These are phyloP conservation scores for Diadophis punctatus DNA, from an alignment of 2,113 vertebrate genomes.

Conservation along the genomic window DNA sequence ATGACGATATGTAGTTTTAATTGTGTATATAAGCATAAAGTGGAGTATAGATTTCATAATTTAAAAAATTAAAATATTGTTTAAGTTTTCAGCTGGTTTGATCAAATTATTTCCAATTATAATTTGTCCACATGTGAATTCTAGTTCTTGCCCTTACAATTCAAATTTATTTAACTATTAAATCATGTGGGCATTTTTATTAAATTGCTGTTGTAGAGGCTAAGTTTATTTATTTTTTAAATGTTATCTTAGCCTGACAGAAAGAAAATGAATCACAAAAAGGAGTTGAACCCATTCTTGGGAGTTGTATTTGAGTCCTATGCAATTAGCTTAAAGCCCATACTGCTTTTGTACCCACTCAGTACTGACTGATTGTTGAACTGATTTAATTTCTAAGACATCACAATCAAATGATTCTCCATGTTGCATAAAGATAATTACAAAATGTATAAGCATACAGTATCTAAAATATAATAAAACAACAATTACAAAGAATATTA, in stretches of 20 bases:
- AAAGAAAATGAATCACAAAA: not conserved
- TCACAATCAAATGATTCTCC: not conserved
- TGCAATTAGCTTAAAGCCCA: not conserved
- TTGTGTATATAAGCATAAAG: not conserved
- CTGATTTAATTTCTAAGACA: not conserved
- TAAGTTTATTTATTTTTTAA: not conserved
- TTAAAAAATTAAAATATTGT: not conserved
- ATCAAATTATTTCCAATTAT: not conserved
- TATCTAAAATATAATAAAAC: not conserved
- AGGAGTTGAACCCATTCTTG: not conserved
- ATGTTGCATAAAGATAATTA: not conserved
- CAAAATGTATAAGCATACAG: not conserved
- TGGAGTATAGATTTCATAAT: not conserved
- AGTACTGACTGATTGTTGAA: not conserved
- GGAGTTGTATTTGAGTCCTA: not conserved
- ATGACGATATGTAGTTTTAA: not conserved
- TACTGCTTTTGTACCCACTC: not conserved
- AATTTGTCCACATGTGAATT: not conserved
- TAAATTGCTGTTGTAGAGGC: not conserved
- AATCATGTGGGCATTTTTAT: not conserved
- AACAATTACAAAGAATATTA: not conserved
- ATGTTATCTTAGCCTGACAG: not conserved
- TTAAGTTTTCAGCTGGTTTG: not conserved
- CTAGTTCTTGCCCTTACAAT: not conserved
- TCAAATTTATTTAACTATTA: not conserved